Evolutionary conservation across 2,797 vertebrate species (phyloP).

Genomic region (Syngnathus rostellatus): DNA sequence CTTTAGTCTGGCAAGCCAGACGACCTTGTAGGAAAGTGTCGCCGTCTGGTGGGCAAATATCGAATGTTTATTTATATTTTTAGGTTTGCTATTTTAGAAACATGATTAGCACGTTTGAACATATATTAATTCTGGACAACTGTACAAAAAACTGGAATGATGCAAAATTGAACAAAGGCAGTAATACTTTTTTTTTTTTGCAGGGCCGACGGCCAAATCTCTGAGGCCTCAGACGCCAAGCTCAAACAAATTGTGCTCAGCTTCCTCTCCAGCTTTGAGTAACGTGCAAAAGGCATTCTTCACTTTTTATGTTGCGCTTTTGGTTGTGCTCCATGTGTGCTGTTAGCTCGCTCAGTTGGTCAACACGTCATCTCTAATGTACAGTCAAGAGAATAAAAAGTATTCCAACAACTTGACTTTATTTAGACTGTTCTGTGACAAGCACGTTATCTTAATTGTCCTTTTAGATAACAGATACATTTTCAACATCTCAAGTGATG

Average conservation of each 20-base stretch:
- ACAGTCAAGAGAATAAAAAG: constrained; percentile 87
- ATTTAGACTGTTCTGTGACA: neutral
- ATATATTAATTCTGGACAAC: neutral
- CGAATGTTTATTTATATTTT: neutral
- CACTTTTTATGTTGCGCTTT: constrained; percentile 10
- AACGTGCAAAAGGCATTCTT: constrained; percentile 33
- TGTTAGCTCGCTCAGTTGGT: constrained; percentile 55
- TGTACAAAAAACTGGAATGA: neutral
- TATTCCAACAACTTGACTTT: constrained; percentile 53
- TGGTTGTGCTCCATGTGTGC: constrained; percentile 56
- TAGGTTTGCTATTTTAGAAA: neutral
- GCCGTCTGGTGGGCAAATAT: neutral
- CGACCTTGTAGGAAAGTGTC: too few species aligned
- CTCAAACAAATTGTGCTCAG: constrained; percentile 84
- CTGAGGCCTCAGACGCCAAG: constrained; percentile 81
- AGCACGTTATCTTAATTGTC: too few species aligned
- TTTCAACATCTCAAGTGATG: too few species aligned
- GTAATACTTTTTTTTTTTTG: constrained; percentile 19
- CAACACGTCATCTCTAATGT: constrained; percentile 77
- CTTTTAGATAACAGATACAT: too few species aligned
- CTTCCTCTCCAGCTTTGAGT: constrained; percentile 77
- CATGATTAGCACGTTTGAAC: neutral
- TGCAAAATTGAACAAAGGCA: neutral
- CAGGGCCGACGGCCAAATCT: constrained; percentile 84
- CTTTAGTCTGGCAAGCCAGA: too few species aligned